Percentiles rank a stretch among this genome's conserved stretches.
Evolutionary conservation across 2,797 vertebrate genomes (phyloP).

Genomic region (Poecile montanus): DNA sequence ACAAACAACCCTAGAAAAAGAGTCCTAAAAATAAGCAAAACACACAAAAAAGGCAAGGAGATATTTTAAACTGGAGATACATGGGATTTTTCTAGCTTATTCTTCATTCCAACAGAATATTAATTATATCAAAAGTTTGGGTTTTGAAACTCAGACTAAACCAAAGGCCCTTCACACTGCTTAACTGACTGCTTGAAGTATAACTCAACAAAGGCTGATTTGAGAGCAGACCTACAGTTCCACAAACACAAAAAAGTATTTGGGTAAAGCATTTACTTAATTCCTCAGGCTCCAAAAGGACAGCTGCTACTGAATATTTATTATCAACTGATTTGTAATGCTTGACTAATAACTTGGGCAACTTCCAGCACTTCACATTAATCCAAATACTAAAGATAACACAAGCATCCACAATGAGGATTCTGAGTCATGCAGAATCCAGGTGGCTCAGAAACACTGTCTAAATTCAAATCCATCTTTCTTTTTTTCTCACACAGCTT

Average conservation of each 20-base stretch:
- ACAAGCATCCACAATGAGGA: background rate
- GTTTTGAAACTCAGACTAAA: background rate
- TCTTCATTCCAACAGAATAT: background rate
- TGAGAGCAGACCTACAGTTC: background rate
- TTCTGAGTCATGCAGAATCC: rapidly evolving
- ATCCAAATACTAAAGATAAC: background rate
- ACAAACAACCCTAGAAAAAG: background rate
- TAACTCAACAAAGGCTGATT: background rate
- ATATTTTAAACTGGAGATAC: background rate
- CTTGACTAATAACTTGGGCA: conserved; percentile 50
- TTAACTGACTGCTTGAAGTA: background rate
- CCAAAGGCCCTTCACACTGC: background rate
- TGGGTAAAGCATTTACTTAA: background rate
- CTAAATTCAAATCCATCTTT: background rate
- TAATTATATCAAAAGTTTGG: background rate
- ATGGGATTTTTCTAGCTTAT: background rate
- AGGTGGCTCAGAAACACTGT: background rate
- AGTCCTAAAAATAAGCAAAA: background rate
- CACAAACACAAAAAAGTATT: conserved; percentile 10
- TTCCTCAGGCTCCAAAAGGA: conserved; percentile 23
- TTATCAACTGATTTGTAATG: conserved; percentile 53
- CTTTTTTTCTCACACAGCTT: background rate
- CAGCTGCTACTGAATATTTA: conserved; percentile 70
- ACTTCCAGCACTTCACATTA: conserved; percentile 1
- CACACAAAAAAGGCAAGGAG: background rate